A percentile compares a stretch with the other conserved stretches of the same genome.
Conservation (phyloP, 2,113 vertebrate genomes). For the Neofelis nebulosa region DNA sequence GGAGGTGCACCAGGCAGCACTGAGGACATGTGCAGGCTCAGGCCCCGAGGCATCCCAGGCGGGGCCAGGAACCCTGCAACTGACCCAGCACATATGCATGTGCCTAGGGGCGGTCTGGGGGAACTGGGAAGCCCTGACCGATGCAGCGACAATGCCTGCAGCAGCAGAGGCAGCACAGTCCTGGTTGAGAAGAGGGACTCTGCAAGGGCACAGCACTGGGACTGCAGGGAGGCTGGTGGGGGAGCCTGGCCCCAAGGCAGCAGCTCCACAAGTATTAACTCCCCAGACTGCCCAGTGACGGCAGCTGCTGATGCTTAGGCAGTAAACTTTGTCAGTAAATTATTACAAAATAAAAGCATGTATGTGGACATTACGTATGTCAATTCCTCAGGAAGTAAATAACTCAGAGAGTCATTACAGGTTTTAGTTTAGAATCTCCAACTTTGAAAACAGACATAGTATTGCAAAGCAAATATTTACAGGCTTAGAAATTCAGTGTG, state of each 20-base stretch:
- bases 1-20: background rate
- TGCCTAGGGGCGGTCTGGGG: background rate
- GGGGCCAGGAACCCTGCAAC: background rate
- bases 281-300: background rate
- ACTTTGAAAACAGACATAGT: background rate
- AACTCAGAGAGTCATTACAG: background rate
- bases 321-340: background rate
- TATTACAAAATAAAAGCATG: background rate
- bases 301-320: background rate
- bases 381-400: background rate
- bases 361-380: background rate
- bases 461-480: background rate
- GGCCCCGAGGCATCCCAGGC: fast-evolving
- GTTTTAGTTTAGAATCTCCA: background rate
- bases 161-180: background rate
- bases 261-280: background rate
- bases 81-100: background rate
- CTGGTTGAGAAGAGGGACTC: background rate
- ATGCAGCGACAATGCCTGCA: background rate
- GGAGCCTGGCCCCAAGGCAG: background rate
- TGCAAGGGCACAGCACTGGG: fast-evolving
- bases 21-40: background rate
- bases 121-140: fast-evolving
- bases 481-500: background rate
- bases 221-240: background rate